Base-by-base conservation (phyloP, 1,140 invertebrate genomes). In the Chrysopa pallens region DNA sequence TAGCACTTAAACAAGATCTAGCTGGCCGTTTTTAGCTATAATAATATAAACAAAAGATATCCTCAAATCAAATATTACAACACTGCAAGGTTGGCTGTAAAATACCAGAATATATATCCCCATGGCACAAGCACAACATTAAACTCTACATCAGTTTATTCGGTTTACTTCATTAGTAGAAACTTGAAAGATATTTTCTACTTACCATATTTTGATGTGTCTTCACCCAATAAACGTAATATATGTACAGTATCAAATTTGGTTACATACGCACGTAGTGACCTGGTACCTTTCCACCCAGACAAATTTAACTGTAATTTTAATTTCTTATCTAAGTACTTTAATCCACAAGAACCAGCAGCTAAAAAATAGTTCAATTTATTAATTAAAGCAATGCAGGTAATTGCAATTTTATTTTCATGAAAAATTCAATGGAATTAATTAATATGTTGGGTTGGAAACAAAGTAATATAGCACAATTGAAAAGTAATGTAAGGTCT, bases 251-350 rank as follows among this genome's bases (percentile, higher is more conserved):
- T 74, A 56, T 91, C 88, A 47, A 76, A 70, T 40, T 76, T 67
- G 15, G 84, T 74, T 12, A 91, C 80, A 60, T 94, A 96, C 11
- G 83, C 85, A 29, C 89, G 69, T 17, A 92, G 58, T 6, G 87
- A 88, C 45, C 74, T 76, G 8, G 76, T 81, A n/a, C 91, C 91
- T 51, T 80, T 74, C 89, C 91, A 95, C 0, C 88, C 90, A 41
- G 88, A 87, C 36, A 94, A 60, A 23, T 76, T 69, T 17, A 93
- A 62, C 6, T 68, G 67, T 38, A 84, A 66, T 13, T 60, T 49
- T 45, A 54, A 58, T 40, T 53, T 50, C 36, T 68, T 50, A 49
- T 81, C 78, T 45, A 68, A 61, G 46, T 78, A 84, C 48, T 80
- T 63, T 4, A 87, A 56, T 40, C 86, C 69, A 59, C 83, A 85